Percentiles rank a stretch among this genome's conserved stretches.
These are phyloP conservation scores for Dasypolia templi DNA, from an alignment of 2,888 invertebrate species.

Conservation along the genomic window DNA sequence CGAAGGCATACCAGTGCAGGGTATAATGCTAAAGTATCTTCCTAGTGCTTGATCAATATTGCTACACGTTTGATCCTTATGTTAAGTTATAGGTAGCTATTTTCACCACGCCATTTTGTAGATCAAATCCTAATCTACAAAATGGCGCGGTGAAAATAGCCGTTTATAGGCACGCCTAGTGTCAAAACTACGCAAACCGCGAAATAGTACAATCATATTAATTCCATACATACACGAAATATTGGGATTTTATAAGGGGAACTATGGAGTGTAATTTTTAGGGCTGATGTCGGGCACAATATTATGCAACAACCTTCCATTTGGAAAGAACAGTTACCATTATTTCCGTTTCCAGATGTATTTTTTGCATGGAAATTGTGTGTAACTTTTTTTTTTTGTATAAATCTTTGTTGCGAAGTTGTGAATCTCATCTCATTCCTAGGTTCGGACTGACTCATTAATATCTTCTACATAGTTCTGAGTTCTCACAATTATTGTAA, in stretches of 20 bases:
- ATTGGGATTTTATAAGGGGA: neutral
- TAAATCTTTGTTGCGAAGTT: neutral
- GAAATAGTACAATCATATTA: neutral
- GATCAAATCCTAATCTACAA: neutral
- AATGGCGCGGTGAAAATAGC: neutral
- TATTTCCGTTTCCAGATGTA: neutral
- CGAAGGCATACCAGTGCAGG: slow-evolving; percentile 52
- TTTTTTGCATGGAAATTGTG: neutral
- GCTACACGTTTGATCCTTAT: neutral
- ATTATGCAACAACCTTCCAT: neutral
- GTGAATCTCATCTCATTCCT: slow-evolving; percentile 9
- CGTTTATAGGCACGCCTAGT: neutral
- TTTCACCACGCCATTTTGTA: too few relatives aligned
- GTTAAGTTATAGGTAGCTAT: neutral
- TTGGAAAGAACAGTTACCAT: neutral
- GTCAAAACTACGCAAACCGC: neutral
- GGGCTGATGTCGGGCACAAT: neutral
- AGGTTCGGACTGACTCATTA: neutral
- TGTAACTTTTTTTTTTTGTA: neutral
- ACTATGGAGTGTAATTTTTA: neutral
- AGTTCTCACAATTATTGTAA: slow-evolving; percentile 45
- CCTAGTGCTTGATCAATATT: slow-evolving; percentile 3
- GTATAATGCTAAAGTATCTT: slow-evolving; percentile 19
- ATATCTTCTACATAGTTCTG: slow-evolving; percentile 1
- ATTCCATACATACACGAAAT: neutral